Evolutionary conservation across 2,888 invertebrate species (phyloP).

Genomic region (Tanypteryx hageni): DNA sequence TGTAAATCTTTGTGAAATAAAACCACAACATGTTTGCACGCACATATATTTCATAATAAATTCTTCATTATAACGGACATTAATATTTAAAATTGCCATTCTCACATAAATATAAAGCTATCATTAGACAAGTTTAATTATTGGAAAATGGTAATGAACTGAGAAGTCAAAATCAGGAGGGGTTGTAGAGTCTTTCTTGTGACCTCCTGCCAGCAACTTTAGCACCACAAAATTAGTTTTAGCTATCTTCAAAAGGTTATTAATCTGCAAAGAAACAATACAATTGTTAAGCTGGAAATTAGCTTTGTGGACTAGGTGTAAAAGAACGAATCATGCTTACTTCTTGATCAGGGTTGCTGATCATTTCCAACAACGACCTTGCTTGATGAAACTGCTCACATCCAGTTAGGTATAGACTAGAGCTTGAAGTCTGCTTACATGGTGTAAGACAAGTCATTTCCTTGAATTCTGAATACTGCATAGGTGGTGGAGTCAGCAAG

Average conservation of each 20-base stretch:
- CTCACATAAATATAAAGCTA: background rate
- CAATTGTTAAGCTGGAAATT: constrained; percentile 3
- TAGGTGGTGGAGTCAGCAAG: constrained; percentile 92
- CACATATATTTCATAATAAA: background rate
- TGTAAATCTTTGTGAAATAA: background rate
- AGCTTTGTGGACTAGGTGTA: background rate
- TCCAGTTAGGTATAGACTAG: constrained; percentile 84
- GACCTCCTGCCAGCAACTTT: constrained; percentile 94
- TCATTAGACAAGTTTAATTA: constrained; percentile 82
- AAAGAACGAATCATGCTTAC: constrained; percentile 74
- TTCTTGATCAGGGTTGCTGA: constrained; percentile 89
- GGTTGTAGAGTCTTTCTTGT: constrained; percentile 89
- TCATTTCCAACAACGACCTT: constrained; percentile 88
- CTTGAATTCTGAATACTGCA: constrained; percentile 92
- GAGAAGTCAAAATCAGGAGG: constrained; percentile 95
- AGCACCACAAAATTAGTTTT: constrained; percentile 98
- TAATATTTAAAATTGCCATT: constrained; percentile 13
- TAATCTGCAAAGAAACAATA: constrained; percentile 79
- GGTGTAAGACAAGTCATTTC: constrained; percentile 87
- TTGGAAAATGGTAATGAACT: constrained; percentile 92
- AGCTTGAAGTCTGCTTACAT: constrained; percentile 71
- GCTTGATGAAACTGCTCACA: constrained; percentile 96
- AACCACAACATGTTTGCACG: background rate
- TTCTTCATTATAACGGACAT: background rate
- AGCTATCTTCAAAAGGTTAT: constrained; percentile 90